A percentile compares a stretch with the other conserved stretches of the same genome.
Conservation (phyloP, 1,140 invertebrate species). For the Plodia interpunctella region DNA sequence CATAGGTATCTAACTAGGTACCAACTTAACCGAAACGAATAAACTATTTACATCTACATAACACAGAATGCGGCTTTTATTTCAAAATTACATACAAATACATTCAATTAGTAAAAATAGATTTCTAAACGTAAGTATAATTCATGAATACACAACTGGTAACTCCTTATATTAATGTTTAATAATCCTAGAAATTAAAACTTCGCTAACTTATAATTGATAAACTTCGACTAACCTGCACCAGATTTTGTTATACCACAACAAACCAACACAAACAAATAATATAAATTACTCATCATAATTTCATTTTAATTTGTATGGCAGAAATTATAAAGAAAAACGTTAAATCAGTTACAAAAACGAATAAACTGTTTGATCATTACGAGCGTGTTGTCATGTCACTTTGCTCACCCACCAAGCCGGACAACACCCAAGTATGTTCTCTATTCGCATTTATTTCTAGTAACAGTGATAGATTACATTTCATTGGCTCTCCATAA, state of each 20-base stretch:
- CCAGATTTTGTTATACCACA: conserved; percentile 44
- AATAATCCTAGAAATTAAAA: too few relatives aligned
- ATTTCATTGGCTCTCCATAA: neutral
- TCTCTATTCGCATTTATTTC: conserved; percentile 9
- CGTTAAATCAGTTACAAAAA: conserved; percentile 40
- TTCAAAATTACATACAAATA: too few relatives aligned
- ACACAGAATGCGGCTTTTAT: too few relatives aligned
- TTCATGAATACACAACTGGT: too few relatives aligned
- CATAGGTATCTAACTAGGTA: too few relatives aligned
- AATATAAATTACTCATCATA: conserved; percentile 64
- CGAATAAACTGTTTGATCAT: conserved; percentile 67
- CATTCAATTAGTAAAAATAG: too few relatives aligned
- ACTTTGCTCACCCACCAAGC: conserved; percentile 24
- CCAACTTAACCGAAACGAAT: too few relatives aligned
- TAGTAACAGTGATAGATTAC: neutral
- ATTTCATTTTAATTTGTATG: conserved; percentile 59
- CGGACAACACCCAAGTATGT: conserved; percentile 61
- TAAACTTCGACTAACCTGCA: conserved; percentile 50
- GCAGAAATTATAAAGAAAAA: conserved; percentile 28
- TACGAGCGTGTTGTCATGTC: conserved; percentile 52
- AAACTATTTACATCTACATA: too few relatives aligned
- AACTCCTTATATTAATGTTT: too few relatives aligned
- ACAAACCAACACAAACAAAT: conserved; percentile 63
- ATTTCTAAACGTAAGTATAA: too few relatives aligned
- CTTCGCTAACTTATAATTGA: neutral